phyloP scores from a whole-genome alignment of 1,140 invertebrate species.

The Bombus sylvicola region DNA sequence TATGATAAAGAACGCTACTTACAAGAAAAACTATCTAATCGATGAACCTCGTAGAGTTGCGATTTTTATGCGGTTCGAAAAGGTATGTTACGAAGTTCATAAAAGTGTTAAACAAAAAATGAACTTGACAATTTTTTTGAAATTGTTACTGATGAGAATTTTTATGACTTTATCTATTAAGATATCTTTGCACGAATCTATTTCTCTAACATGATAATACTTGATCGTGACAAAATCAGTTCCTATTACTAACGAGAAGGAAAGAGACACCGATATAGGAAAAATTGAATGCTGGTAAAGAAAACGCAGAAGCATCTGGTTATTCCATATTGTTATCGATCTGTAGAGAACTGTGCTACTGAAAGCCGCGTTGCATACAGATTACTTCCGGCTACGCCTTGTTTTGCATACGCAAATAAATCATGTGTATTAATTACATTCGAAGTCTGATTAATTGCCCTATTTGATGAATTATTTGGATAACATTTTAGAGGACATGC shows the following conservation, averaged over 20 bases:
- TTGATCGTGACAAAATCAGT: too few relatives aligned
- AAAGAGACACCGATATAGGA: too few relatives aligned
- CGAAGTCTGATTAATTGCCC: neutral
- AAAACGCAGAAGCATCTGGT: neutral
- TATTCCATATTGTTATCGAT: conserved; percentile 20
- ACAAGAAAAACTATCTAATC: too few relatives aligned
- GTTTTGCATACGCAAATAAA: conserved; percentile 13
- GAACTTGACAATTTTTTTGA: too few relatives aligned
- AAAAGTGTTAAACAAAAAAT: too few relatives aligned
- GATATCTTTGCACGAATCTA: neutral
- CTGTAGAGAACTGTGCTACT: neutral
- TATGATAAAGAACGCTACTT: too few relatives aligned
- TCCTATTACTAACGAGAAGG: neutral
- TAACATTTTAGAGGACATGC: neutral
- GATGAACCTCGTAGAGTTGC: too few relatives aligned
- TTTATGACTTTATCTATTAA: too few relatives aligned
- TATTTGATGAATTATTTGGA: neutral
- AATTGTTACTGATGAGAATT: too few relatives aligned
- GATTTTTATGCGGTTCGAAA: too few relatives aligned
- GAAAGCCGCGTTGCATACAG: conserved; percentile 9
- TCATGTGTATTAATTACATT: neutral
- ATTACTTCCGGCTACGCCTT: conserved; percentile 12
- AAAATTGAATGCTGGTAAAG: neutral
- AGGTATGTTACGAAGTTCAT: too few relatives aligned
- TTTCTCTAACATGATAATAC: too few relatives aligned